Evolutionary conservation across 2,113 vertebrate genomes (phyloP).

Genomic region (Phrynosoma platyrhinos): DNA sequence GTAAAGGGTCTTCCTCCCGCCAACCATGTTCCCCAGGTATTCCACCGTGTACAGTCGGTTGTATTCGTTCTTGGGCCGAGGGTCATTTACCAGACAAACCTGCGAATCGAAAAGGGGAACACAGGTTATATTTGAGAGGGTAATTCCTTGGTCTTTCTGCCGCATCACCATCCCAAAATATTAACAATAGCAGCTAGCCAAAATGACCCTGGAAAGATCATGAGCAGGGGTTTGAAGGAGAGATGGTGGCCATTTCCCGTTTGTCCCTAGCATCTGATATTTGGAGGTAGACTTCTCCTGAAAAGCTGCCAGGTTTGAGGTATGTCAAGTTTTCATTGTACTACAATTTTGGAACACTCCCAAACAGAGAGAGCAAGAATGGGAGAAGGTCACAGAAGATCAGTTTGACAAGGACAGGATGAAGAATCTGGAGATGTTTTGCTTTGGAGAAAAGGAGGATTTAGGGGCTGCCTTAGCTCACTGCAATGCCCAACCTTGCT

Average conservation of each 20-base stretch:
- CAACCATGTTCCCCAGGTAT: slow-evolving; percentile 93
- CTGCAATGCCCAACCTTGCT: slow-evolving; percentile 84
- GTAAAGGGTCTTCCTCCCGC: slow-evolving; percentile 88
- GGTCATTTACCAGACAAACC: slow-evolving; percentile 97
- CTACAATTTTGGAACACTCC: too few relatives aligned
- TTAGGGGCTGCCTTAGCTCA: neutral
- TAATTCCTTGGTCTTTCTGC: neutral
- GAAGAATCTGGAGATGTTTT: neutral
- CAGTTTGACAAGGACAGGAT: neutral
- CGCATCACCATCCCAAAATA: too few relatives aligned
- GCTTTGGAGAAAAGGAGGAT: neutral
- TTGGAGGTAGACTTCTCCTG: too few relatives aligned
- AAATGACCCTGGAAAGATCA: too few relatives aligned
- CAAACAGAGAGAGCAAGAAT: too few relatives aligned
- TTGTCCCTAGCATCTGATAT: too few relatives aligned
- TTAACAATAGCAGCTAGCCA: neutral
- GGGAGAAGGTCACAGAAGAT: too few relatives aligned
- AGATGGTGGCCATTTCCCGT: too few relatives aligned
- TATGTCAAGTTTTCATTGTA: too few relatives aligned
- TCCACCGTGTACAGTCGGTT: slow-evolving; percentile 93
- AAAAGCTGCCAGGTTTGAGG: too few relatives aligned
- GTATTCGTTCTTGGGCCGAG: slow-evolving; percentile 91
- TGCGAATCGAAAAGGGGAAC: slow-evolving; percentile 64
- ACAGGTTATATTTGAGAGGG: neutral
- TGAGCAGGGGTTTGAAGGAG: too few relatives aligned